A percentile compares a stretch with the other conserved stretches of the same genome.
Conservation (phyloP, 2,113 vertebrate genomes). For the Tachuris rubrigastra region DNA sequence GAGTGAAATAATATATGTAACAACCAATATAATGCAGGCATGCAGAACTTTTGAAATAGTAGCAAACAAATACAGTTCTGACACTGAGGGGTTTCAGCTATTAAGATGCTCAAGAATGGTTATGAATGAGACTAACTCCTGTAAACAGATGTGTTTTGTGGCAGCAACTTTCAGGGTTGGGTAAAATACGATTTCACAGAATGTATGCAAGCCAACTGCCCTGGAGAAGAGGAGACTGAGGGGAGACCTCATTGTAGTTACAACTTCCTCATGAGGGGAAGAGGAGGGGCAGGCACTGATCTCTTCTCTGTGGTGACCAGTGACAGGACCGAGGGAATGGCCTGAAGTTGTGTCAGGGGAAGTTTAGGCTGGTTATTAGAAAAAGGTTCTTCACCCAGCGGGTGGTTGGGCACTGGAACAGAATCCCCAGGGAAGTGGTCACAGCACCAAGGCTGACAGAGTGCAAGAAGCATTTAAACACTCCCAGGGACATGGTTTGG, state of each 20-base stretch:
- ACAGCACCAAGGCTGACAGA: not conserved
- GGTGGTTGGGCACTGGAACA: not conserved
- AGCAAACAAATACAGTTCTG: not conserved
- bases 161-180: not conserved
- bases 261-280: not conserved
- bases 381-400: not conserved
- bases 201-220: not conserved
- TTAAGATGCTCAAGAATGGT: not conserved
- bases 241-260: not conserved
- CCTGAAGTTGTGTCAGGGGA: not conserved
- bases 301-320: not conserved
- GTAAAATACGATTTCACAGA: not conserved
- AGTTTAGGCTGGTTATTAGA: not conserved
- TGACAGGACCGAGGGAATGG: not conserved
- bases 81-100: not conserved
- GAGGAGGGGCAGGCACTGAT: not conserved
- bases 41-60: not conserved
- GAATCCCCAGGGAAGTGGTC: not conserved
- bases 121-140: not conserved
- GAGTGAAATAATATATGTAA: not conserved
- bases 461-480: accelerated
- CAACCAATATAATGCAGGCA: not conserved
- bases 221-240: not conserved
- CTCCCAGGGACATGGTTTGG: not conserved
- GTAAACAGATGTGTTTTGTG: not conserved